Evolutionary conservation across 2,113 vertebrate genomes (phyloP).

Genomic region (Psettodes erumei): DNA sequence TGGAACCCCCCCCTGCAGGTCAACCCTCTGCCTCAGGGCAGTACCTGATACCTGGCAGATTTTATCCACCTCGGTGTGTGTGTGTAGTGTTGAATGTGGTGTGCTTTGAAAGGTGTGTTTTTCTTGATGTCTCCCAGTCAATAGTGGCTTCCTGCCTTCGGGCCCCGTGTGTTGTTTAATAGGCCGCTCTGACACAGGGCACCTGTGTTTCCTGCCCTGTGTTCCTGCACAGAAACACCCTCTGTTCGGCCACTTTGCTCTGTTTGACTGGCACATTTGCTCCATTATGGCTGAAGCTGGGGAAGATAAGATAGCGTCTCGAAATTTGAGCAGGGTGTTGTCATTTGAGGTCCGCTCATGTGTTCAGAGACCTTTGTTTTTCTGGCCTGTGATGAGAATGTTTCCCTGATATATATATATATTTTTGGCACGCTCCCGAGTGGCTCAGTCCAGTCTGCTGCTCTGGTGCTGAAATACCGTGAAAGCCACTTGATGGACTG

Average conservation of each 20-base stretch:
- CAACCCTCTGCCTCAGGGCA: slow-evolving; percentile 76
- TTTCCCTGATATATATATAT: too few species aligned
- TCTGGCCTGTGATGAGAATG: neutral
- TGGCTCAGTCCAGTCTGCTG: neutral
- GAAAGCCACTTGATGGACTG: too few species aligned
- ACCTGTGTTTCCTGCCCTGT: slow-evolving; percentile 75
- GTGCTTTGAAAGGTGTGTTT: slow-evolving; percentile 79
- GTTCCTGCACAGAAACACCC: slow-evolving; percentile 61
- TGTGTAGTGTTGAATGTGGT: slow-evolving; percentile 57
- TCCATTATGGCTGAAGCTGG: slow-evolving; percentile 66
- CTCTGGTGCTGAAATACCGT: neutral
- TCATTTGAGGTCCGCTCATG: slow-evolving; percentile 66
- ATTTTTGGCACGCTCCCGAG: too few species aligned
- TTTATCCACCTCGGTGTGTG: slow-evolving; percentile 70
- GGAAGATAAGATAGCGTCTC: slow-evolving; percentile 66
- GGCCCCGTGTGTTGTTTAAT: slow-evolving; percentile 79
- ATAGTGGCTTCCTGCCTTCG: slow-evolving; percentile 82
- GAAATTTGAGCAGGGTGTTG: slow-evolving; percentile 67
- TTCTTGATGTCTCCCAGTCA: slow-evolving; percentile 83
- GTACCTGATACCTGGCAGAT: slow-evolving; percentile 82
- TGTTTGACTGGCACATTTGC: slow-evolving; percentile 76
- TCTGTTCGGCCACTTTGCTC: slow-evolving; percentile 73
- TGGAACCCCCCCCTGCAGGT: slow-evolving; percentile 67
- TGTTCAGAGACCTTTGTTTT: slow-evolving; percentile 29
- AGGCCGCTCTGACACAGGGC: slow-evolving; percentile 73